phyloP scores from a whole-genome alignment of 2,888 invertebrate genomes.

The Drosophila engyochracea region DNA sequence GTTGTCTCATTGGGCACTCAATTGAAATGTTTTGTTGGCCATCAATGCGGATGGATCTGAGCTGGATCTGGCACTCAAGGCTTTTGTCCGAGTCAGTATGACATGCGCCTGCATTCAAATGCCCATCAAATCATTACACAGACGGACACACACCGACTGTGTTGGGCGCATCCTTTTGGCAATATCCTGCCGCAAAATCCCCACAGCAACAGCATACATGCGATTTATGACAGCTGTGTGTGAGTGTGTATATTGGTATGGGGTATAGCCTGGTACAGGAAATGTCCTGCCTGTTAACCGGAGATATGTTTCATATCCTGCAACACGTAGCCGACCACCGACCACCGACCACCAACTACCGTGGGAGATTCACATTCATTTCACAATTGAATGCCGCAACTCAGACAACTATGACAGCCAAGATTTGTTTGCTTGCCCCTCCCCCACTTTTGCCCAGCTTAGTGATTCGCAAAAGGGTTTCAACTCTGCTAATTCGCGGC shows the following conservation, averaged over 20 bases:
- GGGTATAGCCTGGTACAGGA: conserved; percentile 62
- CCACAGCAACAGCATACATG: conserved; percentile 58
- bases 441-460: background rate
- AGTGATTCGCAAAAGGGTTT: conserved; percentile 54
- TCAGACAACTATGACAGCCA: conserved; percentile 66
- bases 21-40: conserved; percentile 55
- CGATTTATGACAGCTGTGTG: conserved; percentile 69
- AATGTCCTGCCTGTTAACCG: conserved; percentile 85
- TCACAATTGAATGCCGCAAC: conserved; percentile 63
- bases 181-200: conserved; percentile 76
- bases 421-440: conserved; percentile 68
- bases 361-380: conserved; percentile 58
- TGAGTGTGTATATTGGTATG: background rate
- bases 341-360: conserved; percentile 29
- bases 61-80: conserved; percentile 41
- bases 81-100: conserved; percentile 65
- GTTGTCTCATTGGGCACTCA: conserved; percentile 69
- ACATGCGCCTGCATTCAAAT: conserved; percentile 76
- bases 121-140: conserved; percentile 77
- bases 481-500: conserved; percentile 31
- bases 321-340: conserved; percentile 42
- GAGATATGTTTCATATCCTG: conserved; percentile 85
- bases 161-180: conserved; percentile 74
- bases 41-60: conserved; percentile 36
- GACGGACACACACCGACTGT: background rate